phyloP scores from a whole-genome alignment of 2,113 vertebrate species.

The Nansenia antarctica region DNA sequence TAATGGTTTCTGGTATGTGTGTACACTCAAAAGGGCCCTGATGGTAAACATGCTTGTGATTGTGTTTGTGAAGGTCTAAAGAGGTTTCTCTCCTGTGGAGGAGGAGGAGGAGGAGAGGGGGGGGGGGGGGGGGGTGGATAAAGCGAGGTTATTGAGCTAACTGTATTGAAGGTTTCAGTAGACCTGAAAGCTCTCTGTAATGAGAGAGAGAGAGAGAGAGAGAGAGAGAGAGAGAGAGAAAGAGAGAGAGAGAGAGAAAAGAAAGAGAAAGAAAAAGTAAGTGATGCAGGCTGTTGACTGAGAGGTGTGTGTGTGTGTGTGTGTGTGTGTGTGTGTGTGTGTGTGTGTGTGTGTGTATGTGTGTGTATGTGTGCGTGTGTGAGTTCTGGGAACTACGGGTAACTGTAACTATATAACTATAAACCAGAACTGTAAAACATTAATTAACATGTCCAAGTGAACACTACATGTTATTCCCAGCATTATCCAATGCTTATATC shows the following conservation, averaged over 20 bases:
- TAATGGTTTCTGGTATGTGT: conserved; percentile 40
- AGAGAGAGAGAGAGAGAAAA: conserved; percentile 2
- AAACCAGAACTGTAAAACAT: not conserved
- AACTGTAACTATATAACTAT: not conserved
- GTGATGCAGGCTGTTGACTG: too few relatives aligned
- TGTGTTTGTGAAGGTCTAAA: not conserved
- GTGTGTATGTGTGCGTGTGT: too few relatives aligned
- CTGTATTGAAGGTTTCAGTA: too few relatives aligned
- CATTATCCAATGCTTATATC: conserved; percentile 39
- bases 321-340: too few relatives aligned
- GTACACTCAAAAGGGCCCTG: not conserved
- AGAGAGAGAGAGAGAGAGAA: not conserved
- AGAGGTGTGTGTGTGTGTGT: too few relatives aligned
- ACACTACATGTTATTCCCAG: not conserved
- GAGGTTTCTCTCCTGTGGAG: not conserved
- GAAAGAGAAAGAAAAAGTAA: not conserved
- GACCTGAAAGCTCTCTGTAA: too few relatives aligned
- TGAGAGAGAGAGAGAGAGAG: not conserved
- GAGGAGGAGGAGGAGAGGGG: not conserved
- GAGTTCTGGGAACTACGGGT: not conserved
- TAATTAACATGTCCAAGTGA: not conserved
- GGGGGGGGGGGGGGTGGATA: not conserved
- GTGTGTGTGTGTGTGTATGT: too few relatives aligned
- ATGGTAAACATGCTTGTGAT: not conserved
- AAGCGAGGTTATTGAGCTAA: too few relatives aligned